Percentiles rank a stretch among this genome's conserved stretches.
Conservation (phyloP, 2,888 invertebrate species). For the Ornithoptera priamus region DNA sequence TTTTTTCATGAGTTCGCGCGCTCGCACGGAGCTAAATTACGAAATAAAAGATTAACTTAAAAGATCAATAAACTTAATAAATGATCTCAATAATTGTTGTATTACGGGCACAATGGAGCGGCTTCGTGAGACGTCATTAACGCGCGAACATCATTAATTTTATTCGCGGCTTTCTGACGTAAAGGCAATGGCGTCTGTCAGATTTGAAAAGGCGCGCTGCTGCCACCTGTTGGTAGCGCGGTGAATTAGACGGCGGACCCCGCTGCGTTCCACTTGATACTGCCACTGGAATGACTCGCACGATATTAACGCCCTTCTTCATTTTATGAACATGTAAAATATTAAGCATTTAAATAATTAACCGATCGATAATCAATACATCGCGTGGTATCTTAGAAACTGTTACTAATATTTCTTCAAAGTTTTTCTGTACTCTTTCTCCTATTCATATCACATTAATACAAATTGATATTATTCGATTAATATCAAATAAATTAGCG, state of each 20-base stretch:
- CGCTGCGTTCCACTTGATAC: slow-evolving; percentile 73
- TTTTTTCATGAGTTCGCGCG: slow-evolving; percentile 74
- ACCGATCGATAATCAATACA: slow-evolving; percentile 8
- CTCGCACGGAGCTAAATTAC: slow-evolving; percentile 77
- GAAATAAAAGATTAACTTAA: slow-evolving; percentile 81
- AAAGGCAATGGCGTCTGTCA: slow-evolving; percentile 79
- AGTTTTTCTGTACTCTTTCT: too few species aligned
- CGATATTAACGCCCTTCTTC: slow-evolving; percentile 37
- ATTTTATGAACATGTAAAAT: slow-evolving; percentile 20
- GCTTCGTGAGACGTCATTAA: slow-evolving; percentile 79
- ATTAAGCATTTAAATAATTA: slow-evolving; percentile 23
- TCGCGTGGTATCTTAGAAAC: not conserved
- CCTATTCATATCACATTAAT: too few species aligned
- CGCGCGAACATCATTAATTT: slow-evolving; percentile 80
- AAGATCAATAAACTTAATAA: slow-evolving; percentile 81
- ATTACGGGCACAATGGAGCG: slow-evolving; percentile 80
- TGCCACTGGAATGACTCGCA: slow-evolving; percentile 74
- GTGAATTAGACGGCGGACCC: slow-evolving; percentile 74
- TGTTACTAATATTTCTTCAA: too few species aligned
- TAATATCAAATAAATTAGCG: too few species aligned
- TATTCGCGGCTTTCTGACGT: slow-evolving; percentile 79
- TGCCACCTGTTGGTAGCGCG: slow-evolving; percentile 80
- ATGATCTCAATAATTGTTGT: slow-evolving; percentile 81
- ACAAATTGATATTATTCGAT: too few species aligned
- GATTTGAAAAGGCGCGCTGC: slow-evolving; percentile 74